Conservation (phyloP, 2,888 invertebrate species). For the Mesochorus sp. region DNA sequence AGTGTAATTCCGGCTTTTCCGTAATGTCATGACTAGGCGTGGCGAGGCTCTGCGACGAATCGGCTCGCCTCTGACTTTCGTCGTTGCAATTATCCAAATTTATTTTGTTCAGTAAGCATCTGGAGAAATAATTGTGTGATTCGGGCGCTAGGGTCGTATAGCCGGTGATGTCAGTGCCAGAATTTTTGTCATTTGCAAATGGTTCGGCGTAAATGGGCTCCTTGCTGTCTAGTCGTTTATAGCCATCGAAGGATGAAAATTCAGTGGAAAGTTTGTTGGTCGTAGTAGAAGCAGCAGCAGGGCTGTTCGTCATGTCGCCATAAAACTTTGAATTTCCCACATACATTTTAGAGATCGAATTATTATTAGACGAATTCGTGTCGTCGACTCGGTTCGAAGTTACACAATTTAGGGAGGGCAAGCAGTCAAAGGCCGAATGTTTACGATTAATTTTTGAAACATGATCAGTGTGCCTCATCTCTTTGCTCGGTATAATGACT, state of each 20-base stretch:
- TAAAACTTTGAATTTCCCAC: constrained; percentile 53
- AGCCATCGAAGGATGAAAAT: constrained; percentile 60
- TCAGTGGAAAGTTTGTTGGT: constrained; percentile 63
- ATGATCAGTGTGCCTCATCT: too few species aligned
- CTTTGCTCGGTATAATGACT: constrained; percentile 62
- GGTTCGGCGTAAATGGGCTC: constrained; percentile 88
- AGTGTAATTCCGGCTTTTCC: constrained; percentile 79
- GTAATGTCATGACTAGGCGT: constrained; percentile 62
- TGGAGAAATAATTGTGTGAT: constrained; percentile 61
- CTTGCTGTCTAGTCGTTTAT: constrained; percentile 70
- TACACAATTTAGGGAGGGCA: constrained; percentile 79
- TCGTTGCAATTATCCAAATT: constrained; percentile 32
- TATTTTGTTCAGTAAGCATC: constrained; percentile 61
- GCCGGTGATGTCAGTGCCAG: constrained; percentile 65
- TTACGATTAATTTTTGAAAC: constrained; percentile 57
- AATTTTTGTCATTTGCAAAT: constrained; percentile 73
- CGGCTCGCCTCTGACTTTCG: not conserved
- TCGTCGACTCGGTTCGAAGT: constrained; percentile 68
- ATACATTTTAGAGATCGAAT: constrained; percentile 51
- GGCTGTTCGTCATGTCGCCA: constrained; percentile 54
- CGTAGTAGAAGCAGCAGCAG: too few species aligned
- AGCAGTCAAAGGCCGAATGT: constrained; percentile 75
- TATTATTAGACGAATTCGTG: too few species aligned
- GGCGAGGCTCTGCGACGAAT: constrained; percentile 2
- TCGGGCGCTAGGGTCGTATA: constrained; percentile 57